These are phyloP conservation scores for Apostichopus japonicus DNA, from an alignment of 35 echinoderm and acorn worm genomes.

Conservation along the genomic window DNA sequence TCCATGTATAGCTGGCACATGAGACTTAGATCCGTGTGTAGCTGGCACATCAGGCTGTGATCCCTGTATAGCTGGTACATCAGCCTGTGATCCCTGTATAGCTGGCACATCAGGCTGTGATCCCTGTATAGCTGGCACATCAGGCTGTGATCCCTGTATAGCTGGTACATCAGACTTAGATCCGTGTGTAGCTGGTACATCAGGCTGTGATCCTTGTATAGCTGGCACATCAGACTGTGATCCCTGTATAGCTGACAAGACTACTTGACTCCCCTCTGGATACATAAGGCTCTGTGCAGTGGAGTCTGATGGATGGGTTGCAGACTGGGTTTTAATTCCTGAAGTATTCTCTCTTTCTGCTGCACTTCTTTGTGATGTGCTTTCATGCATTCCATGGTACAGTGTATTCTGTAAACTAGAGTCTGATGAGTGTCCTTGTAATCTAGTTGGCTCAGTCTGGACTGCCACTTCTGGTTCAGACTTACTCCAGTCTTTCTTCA, in stretches of 20 bases:
- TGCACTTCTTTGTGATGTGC: not conserved
- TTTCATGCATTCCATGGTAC: not conserved
- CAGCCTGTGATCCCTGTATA: not conserved
- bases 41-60: not conserved
- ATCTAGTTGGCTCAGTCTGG: not conserved
- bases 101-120: not conserved
- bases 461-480: conserved; percentile 28
- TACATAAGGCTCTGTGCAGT: not conserved
- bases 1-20: not conserved
- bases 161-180: not conserved
- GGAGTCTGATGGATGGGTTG: not conserved
- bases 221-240: not conserved
- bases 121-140: not conserved
- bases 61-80: not conserved
- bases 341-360: not conserved
- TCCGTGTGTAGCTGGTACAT: not conserved
- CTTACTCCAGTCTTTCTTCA: conserved; percentile 38
- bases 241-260: not conserved
- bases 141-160: not conserved
- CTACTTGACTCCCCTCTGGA: not conserved
- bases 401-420: conserved; percentile 55
- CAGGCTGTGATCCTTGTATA: not conserved
- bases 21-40: too few species aligned
- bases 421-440: conserved; percentile 69
- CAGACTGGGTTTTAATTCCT: not conserved